Evolutionary conservation across 1,140 invertebrate genomes (phyloP), one percentile per base, ranked within the genome.

Genomic region (Eumeta japonica): DNA sequence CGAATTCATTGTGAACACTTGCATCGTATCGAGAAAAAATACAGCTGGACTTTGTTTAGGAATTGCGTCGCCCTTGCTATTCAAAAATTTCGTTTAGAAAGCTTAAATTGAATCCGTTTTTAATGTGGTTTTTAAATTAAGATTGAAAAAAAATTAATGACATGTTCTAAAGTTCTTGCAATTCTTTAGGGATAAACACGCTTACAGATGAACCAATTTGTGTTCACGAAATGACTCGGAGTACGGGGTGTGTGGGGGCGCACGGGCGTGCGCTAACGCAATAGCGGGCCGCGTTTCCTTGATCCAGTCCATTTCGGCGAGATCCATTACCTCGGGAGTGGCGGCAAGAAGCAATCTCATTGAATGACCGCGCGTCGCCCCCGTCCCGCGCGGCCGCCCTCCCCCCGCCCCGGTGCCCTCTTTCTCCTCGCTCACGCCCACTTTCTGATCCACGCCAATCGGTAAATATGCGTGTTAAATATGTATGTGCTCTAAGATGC

Each of bases 321-420:
- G 73, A 77, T 77, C 75, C 75, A 77, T 77, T 77, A 77, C 75
- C 60, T 62, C 52, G 54, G 55, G 62, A 74, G 70, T 68, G 66
- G 65, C 55, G 64, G 70, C 72, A 70, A 77, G 71, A 75, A 75
- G 74, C 75, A 77, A 77, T 77, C 73, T 75, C 73, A 76, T 76
- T 73, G 75, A 75, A 77, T 77, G 75, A 72, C 70, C 70, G 56
- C 57, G 62, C 53, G 45, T 56, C 50, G 50, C 52, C 48, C 47
- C 45, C 36, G 28, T 36, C 49, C 50, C 38, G 43, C 36, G 43
- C 40, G 35, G 38, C 40, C 34, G 39, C 37, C 41, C 39, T 30
- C 36, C 37, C 47, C 41, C 41, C 30, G 47, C 41, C 12, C 11
- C 33, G 33, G 5, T 15, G 7, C 11, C 16, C 4, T 17, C 10